phyloP scores from a whole-genome alignment of 2,888 invertebrate species.

The Pterostichus niger region DNA sequence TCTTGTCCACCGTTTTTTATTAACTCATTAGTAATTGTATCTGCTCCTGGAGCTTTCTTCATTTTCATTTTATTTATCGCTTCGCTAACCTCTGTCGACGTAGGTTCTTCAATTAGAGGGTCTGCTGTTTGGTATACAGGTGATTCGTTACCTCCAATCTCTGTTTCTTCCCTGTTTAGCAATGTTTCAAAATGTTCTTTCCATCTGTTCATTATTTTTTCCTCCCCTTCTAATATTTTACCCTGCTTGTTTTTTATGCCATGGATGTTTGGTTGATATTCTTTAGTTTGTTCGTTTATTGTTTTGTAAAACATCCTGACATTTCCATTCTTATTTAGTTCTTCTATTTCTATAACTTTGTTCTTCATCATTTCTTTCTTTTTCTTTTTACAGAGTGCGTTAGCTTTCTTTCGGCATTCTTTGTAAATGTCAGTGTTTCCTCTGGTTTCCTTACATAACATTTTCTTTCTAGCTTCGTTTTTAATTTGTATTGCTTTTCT shows the following conservation, averaged over 20 bases:
- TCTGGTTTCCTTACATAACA: conserved; percentile 7
- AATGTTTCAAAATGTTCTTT: too few species aligned
- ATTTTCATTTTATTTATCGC: conserved; percentile 7
- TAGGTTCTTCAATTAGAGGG: conserved; percentile 11
- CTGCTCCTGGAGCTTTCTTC: conserved; percentile 6
- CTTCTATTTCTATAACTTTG: conserved; percentile 9
- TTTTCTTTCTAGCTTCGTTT: conserved; percentile 3
- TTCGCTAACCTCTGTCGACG: not conserved
- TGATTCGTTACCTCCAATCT: not conserved
- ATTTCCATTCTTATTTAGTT: not conserved
- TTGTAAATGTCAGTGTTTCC: conserved; percentile 12
- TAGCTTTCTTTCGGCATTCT: conserved; percentile 9
- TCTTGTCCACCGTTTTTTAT: conserved; percentile 2
- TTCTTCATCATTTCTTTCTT: conserved; percentile 16
- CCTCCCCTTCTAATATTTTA: not conserved
- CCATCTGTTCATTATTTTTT: not conserved
- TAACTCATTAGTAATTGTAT: not conserved
- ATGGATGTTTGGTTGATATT: conserved; percentile 13
- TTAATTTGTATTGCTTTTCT: not conserved
- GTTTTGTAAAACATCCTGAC: conserved; percentile 7
- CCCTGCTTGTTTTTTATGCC: conserved; percentile 1
- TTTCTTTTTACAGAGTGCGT: conserved; percentile 8
- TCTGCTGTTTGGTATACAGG: not conserved
- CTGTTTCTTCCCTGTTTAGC: not conserved
- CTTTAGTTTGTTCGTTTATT: conserved; percentile 11